phyloP scores from a whole-genome alignment of 2,888 invertebrate species.

The Sclerodermus sp. region DNA sequence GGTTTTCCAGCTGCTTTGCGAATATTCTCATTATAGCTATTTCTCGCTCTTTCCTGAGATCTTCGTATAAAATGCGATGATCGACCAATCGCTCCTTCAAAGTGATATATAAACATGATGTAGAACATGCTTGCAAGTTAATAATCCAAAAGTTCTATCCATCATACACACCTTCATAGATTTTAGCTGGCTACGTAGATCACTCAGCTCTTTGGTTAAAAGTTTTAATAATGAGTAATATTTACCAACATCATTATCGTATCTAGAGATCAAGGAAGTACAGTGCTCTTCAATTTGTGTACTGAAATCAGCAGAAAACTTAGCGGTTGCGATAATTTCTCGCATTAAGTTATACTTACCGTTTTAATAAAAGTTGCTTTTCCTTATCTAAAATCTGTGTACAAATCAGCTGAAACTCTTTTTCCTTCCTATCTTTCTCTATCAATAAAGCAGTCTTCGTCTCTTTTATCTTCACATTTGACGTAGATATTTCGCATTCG shows the following conservation, averaged over 20 bases:
- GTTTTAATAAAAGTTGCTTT: conserved; percentile 16
- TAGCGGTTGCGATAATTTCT: background rate
- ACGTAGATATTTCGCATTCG: too few relatives aligned
- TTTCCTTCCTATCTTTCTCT: background rate
- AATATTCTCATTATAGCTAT: conserved; percentile 29
- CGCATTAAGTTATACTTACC: conserved; percentile 14
- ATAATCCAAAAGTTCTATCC: too few relatives aligned
- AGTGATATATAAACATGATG: too few relatives aligned
- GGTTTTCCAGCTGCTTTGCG: conserved; percentile 32
- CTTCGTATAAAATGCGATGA: conserved; percentile 32
- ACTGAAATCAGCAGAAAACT: conserved; percentile 19
- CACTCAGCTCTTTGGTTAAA: conserved; percentile 24
- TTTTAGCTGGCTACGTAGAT: conserved; percentile 21
- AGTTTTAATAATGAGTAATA: conserved; percentile 29
- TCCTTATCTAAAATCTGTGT: conserved; percentile 14
- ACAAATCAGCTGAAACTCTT: conserved; percentile 3
- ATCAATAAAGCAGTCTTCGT: background rate
- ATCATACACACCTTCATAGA: conserved; percentile 32
- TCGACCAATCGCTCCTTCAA: conserved; percentile 27
- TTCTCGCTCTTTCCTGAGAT: conserved; percentile 40
- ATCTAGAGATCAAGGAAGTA: conserved; percentile 26
- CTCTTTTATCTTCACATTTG: too few relatives aligned
- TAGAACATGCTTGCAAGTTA: too few relatives aligned
- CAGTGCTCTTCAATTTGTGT: conserved; percentile 23
- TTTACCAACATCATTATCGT: conserved; percentile 36